Base-by-base conservation (phyloP, 2,888 invertebrate genomes). In the Diarsia dahlii region DNA sequence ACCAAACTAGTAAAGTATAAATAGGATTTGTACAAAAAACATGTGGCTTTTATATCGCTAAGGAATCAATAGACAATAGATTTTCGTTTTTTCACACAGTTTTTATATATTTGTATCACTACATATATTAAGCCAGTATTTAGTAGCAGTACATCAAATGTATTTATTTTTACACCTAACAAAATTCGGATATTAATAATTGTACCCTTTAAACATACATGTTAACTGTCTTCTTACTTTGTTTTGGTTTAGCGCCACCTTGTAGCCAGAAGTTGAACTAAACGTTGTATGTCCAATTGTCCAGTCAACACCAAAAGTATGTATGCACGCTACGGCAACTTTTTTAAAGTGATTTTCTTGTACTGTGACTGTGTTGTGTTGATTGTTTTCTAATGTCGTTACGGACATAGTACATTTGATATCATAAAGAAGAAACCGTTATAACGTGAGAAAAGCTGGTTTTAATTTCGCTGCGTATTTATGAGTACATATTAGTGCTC, bases 131-230 rank as follows among this genome's bases (percentile, higher is more conserved):
- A 52, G 12, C 34, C 68, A 1, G 12, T n/a, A 45, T 45, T 8
- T 60, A 64, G 67, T 20, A 54, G 15, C 63, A 81, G 66, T 76
- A 81, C 54, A 84, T 74, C 12, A 69, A 81, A 66, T 62, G 15
- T 81, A 81, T 78, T 84, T 80, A 82, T 82, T 82, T 82, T 84
- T 82, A 82, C 78, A 76, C 70, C 34, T 63, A 71, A 65, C 39
- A 62, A 46, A 63, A 72, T 65, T 50, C 69, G 34, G 13, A 54
- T 66, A 46, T 28, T 39, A 58, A 70, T 39, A 84, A 62, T 18
- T 50, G 48, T 81, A 84, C 80, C 23, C n/a, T 60, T 54, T 80
- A 64, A 64, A 71, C 71, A 23, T 66, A 58, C 66, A 12, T 68
- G 34, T 71, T 54, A 23, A 48, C n/a, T 15, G 58, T 82, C 72